These are phyloP conservation scores for Athalia circularis DNA, from an alignment of 2,888 invertebrate species.

Conservation along the genomic window DNA sequence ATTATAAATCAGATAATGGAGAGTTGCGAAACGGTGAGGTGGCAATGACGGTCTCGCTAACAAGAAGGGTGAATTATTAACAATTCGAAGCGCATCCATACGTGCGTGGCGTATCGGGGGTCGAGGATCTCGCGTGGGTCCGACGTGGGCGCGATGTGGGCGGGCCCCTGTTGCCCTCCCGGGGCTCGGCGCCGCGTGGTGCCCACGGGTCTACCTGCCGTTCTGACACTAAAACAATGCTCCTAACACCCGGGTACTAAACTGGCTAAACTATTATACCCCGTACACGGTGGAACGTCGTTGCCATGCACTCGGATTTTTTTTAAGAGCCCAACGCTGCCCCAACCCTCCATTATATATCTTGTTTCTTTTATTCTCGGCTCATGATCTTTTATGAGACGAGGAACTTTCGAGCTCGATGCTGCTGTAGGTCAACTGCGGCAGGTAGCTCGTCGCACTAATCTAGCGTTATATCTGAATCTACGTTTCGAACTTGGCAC, in stretches of 20 bases:
- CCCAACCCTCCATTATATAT: background rate
- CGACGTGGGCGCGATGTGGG: constrained; percentile 73
- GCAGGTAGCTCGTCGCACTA: background rate
- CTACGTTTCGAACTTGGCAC: constrained; percentile 22
- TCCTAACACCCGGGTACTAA: constrained; percentile 49
- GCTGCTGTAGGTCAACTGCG: background rate
- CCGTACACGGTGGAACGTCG: constrained; percentile 30
- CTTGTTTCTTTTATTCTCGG: background rate
- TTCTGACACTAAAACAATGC: constrained; percentile 46
- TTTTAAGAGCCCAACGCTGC: constrained; percentile 17
- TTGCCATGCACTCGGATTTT: constrained; percentile 30
- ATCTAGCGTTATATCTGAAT: constrained; percentile 34
- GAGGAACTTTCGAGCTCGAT: background rate
- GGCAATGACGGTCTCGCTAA: constrained; percentile 30
- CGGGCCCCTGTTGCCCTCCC: constrained; percentile 66
- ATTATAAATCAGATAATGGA: too few species aligned
- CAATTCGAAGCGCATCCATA: constrained; percentile 63
- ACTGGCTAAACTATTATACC: constrained; percentile 55
- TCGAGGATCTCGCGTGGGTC: constrained; percentile 63
- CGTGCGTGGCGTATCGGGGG: constrained; percentile 61
- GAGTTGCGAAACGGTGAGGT: background rate
- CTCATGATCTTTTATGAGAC: background rate
- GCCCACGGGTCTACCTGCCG: constrained; percentile 57
- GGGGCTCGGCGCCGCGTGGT: constrained; percentile 63
- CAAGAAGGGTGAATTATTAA: constrained; percentile 65